A percentile compares a stretch with the other conserved stretches of the same genome.
These are phyloP conservation scores for Catharus fuscescens DNA, from an alignment of 2,113 vertebrate species.

Conservation along the genomic window DNA sequence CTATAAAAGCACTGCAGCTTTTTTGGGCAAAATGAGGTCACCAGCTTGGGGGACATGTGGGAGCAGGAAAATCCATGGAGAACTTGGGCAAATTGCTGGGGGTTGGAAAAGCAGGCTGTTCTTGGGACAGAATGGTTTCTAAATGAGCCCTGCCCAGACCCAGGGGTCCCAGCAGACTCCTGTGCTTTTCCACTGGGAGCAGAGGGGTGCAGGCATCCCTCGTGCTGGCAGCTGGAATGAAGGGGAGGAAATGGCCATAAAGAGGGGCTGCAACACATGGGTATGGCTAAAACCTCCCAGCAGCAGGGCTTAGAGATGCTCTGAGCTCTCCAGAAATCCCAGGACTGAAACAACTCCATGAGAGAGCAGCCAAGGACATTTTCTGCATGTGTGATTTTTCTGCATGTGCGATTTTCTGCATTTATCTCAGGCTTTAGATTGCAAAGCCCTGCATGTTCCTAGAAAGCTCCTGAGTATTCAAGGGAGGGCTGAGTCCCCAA, in stretches of 20 bases:
- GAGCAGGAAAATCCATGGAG: background rate
- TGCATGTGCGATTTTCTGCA: background rate
- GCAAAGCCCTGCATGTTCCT: background rate
- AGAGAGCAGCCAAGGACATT: background rate
- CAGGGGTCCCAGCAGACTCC: background rate
- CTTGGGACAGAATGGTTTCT: background rate
- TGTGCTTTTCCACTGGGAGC: accelerated
- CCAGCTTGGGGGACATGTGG: accelerated
- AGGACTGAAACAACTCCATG: accelerated
- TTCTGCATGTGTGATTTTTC: background rate
- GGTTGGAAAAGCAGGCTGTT: background rate
- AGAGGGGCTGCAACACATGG: accelerated
- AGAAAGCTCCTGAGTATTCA: background rate
- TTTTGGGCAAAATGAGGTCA: background rate
- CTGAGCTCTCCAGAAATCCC: background rate
- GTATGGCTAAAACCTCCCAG: background rate
- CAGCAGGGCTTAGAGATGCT: background rate
- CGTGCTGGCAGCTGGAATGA: background rate
- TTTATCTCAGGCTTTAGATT: background rate
- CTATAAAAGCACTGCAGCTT: background rate
- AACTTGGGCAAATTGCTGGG: background rate
- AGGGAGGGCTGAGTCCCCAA: background rate
- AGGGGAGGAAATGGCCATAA: background rate
- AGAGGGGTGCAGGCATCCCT: accelerated
- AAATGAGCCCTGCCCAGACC: background rate